A percentile compares a stretch with the other conserved stretches of the same genome.
Evolutionary conservation across 2,113 vertebrate species (phyloP).

Genomic region (Columba livia): DNA sequence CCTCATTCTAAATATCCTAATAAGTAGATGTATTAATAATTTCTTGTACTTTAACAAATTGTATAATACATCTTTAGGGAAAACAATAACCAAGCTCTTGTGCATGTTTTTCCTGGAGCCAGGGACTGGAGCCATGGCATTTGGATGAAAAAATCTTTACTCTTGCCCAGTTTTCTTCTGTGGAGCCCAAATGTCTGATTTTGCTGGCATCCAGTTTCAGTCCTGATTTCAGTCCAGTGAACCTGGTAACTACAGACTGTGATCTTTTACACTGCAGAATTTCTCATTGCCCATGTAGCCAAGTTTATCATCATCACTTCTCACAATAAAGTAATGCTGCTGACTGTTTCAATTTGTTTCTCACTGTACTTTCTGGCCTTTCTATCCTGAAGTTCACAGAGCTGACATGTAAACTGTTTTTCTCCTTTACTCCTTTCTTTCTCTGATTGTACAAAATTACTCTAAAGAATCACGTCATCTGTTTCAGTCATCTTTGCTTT

Average conservation of each 20-base stretch:
- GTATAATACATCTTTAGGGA: constrained; percentile 44
- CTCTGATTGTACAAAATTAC: not conserved
- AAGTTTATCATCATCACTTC: constrained; percentile 52
- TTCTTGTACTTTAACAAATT: constrained; percentile 27
- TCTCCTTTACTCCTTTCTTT: constrained; percentile 29
- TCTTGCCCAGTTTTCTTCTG: constrained; percentile 65
- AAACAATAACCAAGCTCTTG: constrained; percentile 57
- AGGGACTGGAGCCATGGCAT: constrained; percentile 61
- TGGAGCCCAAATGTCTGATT: constrained; percentile 66
- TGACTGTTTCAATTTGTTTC: constrained; percentile 49
- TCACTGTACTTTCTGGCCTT: constrained; percentile 28
- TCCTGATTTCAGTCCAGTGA: constrained; percentile 38
- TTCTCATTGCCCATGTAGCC: not conserved
- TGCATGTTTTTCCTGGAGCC: constrained; percentile 52
- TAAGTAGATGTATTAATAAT: constrained; percentile 34
- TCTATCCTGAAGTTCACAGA: constrained; percentile 10
- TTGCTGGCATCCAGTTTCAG: constrained; percentile 50
- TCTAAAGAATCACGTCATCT: constrained; percentile 2
- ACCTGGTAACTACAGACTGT: constrained; percentile 52
- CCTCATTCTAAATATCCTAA: constrained; percentile 31
- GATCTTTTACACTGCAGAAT: constrained; percentile 53
- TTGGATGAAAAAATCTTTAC: constrained; percentile 49
- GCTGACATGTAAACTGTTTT: constrained; percentile 23
- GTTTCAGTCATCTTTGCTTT: constrained; percentile 38
- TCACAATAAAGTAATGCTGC: constrained; percentile 24